Evolutionary conservation across 2,797 vertebrate genomes (phyloP), one percentile per base, ranked within the genome.

Genomic region (Lepus oiostolus): DNA sequence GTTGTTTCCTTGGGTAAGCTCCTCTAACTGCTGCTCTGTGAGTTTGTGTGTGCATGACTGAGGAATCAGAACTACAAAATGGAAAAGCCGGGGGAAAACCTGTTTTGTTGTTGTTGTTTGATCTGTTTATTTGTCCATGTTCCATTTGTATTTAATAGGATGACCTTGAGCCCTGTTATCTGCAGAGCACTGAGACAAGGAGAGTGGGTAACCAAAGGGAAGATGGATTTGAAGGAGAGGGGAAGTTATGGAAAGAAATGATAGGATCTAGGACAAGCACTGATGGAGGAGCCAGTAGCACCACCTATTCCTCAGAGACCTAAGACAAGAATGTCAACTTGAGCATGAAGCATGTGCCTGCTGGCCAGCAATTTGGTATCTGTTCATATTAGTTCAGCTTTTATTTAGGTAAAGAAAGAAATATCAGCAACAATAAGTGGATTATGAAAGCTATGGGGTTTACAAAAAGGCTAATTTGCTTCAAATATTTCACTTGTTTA

Each of bases 311-410:
- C 0, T 76, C 21, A 62, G 52, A 88, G n/a, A 58, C 1, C 24
- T 54, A 71, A 81, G 7, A n/a, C 5, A 24, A 54, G 13, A 47
- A 35, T 52, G 7, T 52, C 52, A 86, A 2, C 32, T 47, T 12
- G 38, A 26, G 2, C 4, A 3, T 35, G 17, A 72, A 7, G 5
- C 24, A 54, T 3, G 3, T 7, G 1, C n/a, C 9, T 52, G 6
- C 8, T 58, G 2, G 19, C 14, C 2, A 42, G 38, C 35, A 60
- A 60, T n/a, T 63, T 21, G 11, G 3, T 72, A 0, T 62, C 4
- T 9, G 26, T 71, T 7, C 4, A 28, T 50, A 47, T 52, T 12
- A 30, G 24, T 65, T 79, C 17, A 84, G 5, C n/a, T 93, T 0
- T 6, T 68, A 42, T 17, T 17, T 16, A n/a, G 35, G 11, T 54